Base-by-base conservation (phyloP, 2,797 vertebrate species). In the Molothrus ater region DNA sequence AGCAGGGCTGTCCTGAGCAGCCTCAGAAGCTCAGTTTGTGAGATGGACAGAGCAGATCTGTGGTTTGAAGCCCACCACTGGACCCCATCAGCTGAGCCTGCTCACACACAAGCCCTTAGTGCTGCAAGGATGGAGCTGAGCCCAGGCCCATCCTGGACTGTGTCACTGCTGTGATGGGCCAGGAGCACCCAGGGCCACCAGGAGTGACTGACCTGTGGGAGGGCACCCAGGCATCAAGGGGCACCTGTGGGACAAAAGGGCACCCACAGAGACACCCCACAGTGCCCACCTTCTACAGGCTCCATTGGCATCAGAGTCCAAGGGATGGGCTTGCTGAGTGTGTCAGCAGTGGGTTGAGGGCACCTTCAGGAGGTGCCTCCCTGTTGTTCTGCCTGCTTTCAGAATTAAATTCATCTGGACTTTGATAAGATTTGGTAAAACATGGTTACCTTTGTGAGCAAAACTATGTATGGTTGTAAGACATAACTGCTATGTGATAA, bases 151-250 rank as follows among this genome's bases (percentile, higher is more conserved):
- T 70, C 34, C 13, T 5, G 51, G 64, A 10, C 31, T 51, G 24
- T 16, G 29, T 25, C 29, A 4, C 0, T 1, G 80, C 76, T 63
- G 17, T 8, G 50, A n/a, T 31, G 60, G 51, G 31, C 48, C 69
- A 74, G 72, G 43, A 73, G 36, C 29, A 31, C 14, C n/a, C 47
- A 21, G 0, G 1, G 45, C 6, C 66, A 32, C 0, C 0, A 64
- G 28, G 7, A 65, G 11, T 22, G 2, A 42, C 63, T 47, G 47
- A 19, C 45, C 74, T 70, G 13, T 36, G 56, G 73, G 56, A 76
- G 56, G 24, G 24, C 50, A 78, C 32, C 24, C 53, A 16, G 25
- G 13, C 38, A 6, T 13, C 78, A 75, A 43, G 75, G 87, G 16
- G 5, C 22, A 32, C 8, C 28, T 42, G 36, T 51, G 59, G 17